These are phyloP conservation scores for Sterrhoptilus dennistouni DNA, from an alignment of 2,113 vertebrate genomes.

Conservation along the genomic window DNA sequence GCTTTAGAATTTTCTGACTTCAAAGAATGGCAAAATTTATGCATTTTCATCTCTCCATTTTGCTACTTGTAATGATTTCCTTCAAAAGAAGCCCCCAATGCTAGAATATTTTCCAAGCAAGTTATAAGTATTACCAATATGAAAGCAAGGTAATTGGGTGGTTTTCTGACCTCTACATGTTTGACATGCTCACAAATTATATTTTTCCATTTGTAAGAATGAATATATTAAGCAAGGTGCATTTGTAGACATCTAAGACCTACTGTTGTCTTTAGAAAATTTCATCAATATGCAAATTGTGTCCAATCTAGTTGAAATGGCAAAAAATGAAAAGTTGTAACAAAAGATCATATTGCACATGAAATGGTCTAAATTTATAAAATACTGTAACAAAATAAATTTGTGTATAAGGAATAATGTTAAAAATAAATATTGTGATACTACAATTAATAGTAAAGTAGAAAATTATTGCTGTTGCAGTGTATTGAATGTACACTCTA, in stretches of 20 bases:
- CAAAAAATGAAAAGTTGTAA: not conserved
- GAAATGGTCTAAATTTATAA: not conserved
- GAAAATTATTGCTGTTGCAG: not conserved
- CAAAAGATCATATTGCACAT: not conserved
- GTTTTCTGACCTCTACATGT: fast-evolving
- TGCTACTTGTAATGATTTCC: not conserved
- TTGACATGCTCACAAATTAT: not conserved
- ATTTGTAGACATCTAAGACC: not conserved
- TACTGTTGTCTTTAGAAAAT: not conserved
- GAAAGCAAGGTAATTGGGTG: not conserved
- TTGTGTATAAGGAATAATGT: not conserved
- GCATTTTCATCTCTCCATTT: not conserved
- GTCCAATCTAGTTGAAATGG: not conserved
- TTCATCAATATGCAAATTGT: not conserved
- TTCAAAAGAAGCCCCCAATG: not conserved
- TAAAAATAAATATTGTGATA: not conserved
- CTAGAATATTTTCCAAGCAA: not conserved
- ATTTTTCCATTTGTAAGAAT: not conserved
- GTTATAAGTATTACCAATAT: not conserved
- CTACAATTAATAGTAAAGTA: not conserved
- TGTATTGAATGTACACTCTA: not conserved
- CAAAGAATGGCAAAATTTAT: not conserved
- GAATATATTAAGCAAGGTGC: not conserved
- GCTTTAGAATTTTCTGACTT: not conserved
- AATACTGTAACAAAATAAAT: not conserved